Conservation (phyloP, 2,797 vertebrate genomes). For the Phataginus tetradactyla region DNA sequence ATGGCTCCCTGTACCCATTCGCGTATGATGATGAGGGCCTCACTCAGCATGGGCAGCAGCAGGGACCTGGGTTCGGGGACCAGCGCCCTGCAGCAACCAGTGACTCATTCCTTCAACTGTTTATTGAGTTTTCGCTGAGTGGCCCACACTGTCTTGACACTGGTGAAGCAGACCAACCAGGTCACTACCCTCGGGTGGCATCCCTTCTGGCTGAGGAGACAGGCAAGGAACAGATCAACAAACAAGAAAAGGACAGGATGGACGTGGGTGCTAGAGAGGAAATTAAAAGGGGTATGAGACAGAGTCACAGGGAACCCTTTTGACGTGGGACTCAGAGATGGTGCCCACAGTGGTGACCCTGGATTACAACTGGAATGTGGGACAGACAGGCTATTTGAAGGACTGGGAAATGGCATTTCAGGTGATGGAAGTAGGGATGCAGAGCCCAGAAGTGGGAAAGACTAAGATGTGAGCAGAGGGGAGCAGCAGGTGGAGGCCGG, state of each 20-base stretch:
- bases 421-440: too few species aligned
- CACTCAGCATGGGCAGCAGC: fast-evolving
- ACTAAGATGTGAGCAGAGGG: fast-evolving
- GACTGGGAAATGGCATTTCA: too few species aligned
- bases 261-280: too few species aligned
- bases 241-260: fast-evolving
- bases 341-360: fast-evolving
- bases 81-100: not conserved
- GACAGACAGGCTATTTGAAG: not conserved
- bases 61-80: not conserved
- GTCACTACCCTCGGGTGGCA: fast-evolving
- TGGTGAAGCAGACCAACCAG: not conserved
- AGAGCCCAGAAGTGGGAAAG: not conserved
- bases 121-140: too few species aligned
- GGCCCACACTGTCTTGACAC: not conserved
- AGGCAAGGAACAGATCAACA: not conserved
- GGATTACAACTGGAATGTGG: fast-evolving
- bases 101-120: not conserved
- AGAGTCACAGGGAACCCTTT: too few species aligned
- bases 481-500: fast-evolving
- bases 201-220: not conserved
- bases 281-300: not conserved
- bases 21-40: not conserved
- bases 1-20: fast-evolving
- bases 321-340: not conserved